Conservation (phyloP, 2,113 vertebrate genomes). For the Pyxicephalus adspersus region DNA sequence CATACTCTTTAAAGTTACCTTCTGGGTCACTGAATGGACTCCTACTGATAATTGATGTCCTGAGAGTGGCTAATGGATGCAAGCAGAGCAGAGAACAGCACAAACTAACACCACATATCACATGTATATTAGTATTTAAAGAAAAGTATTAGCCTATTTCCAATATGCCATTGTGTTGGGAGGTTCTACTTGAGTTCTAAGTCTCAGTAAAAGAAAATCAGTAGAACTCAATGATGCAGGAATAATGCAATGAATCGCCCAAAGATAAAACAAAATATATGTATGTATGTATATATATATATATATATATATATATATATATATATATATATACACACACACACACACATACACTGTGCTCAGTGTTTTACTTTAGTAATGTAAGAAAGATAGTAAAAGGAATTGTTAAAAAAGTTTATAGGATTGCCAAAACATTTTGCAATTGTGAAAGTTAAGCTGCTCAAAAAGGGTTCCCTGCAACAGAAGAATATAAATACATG, state of each 20-base stretch:
- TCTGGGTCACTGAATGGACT: background rate
- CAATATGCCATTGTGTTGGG: background rate
- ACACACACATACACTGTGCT: too few relatives aligned
- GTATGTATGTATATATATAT: background rate
- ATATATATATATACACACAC: too few relatives aligned
- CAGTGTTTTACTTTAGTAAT: too few relatives aligned
- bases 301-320: too few relatives aligned
- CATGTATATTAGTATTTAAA: background rate
- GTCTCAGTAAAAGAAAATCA: background rate
- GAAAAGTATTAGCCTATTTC: conserved; percentile 1
- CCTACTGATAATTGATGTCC: too few relatives aligned
- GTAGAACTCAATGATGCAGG: background rate
- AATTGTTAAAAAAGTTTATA: too few relatives aligned
- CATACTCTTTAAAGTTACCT: background rate
- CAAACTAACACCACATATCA: background rate
- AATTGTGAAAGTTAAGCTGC: too few relatives aligned
- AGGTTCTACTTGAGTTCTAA: background rate
- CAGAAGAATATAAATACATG: too few relatives aligned
- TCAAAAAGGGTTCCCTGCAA: too few relatives aligned
- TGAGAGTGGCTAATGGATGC: conserved; percentile 3
- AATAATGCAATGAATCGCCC: background rate
- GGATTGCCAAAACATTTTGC: too few relatives aligned
- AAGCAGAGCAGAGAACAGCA: conserved; percentile 4
- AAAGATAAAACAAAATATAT: background rate
- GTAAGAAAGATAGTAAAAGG: too few relatives aligned